Evolutionary conservation across 2,113 vertebrate species (phyloP).

Genomic region (Chauna torquata): DNA sequence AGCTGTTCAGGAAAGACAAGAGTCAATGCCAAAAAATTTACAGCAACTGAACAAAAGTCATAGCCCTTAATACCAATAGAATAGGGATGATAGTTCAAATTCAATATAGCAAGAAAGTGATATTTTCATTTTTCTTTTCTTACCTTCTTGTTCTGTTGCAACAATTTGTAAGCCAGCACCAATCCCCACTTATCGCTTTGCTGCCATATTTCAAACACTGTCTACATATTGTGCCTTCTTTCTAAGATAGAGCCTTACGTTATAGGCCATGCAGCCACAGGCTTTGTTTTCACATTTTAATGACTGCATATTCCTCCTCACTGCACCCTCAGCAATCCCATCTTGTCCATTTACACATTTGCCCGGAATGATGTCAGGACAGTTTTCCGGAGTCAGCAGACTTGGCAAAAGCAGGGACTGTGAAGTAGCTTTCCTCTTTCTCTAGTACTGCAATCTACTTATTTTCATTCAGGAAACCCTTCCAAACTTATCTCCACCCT

Average conservation of each 20-base stretch:
- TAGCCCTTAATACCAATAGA: not conserved
- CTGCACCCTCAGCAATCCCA: not conserved
- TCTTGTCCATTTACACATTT: not conserved
- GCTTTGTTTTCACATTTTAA: not conserved
- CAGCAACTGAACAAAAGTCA: not conserved
- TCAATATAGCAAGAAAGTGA: not conserved
- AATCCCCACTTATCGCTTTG: not conserved
- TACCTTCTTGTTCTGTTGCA: not conserved
- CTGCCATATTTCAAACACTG: fast-evolving
- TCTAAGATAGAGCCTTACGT: not conserved
- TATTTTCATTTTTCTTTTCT: not conserved
- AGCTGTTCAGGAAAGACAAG: not conserved
- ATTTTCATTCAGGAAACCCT: not conserved
- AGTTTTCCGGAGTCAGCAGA: not conserved
- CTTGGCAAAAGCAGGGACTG: not conserved
- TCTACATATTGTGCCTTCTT: not conserved
- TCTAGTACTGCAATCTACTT: not conserved
- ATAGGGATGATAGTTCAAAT: not conserved
- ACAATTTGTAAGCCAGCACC: not conserved
- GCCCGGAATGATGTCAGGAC: not conserved
- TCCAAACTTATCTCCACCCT: not conserved
- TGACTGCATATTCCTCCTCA: not conserved
- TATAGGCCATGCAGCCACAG: not conserved
- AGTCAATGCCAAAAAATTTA: not conserved
- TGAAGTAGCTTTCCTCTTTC: not conserved